Conservation (phyloP, 2,888 invertebrate genomes). For the Hoplodrina ambigua region DNA sequence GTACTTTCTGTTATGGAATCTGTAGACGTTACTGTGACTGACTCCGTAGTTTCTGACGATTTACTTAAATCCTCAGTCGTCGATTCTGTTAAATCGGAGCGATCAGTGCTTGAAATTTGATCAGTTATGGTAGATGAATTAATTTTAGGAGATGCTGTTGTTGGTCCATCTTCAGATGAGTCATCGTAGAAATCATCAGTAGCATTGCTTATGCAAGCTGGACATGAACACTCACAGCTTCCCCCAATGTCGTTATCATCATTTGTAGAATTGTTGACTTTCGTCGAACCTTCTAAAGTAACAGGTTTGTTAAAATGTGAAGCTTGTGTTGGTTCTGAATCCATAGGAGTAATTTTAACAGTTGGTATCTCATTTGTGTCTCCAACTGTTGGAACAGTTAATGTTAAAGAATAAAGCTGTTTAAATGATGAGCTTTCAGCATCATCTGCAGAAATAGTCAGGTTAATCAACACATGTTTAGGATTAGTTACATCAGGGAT, state of each 20-base stretch:
- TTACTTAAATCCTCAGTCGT: slow-evolving; percentile 49
- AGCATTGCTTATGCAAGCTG: slow-evolving; percentile 89
- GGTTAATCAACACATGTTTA: slow-evolving; percentile 94
- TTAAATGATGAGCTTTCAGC: slow-evolving; percentile 86
- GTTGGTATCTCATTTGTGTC: slow-evolving; percentile 88
- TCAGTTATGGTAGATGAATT: slow-evolving; percentile 36
- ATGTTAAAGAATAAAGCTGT: slow-evolving; percentile 94
- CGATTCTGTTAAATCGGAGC: slow-evolving; percentile 58
- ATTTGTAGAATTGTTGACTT: slow-evolving; percentile 68
- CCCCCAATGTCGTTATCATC: slow-evolving; percentile 89
- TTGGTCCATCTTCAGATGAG: slow-evolving; percentile 72
- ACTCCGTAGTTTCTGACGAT: slow-evolving; percentile 48
- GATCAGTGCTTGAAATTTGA: slow-evolving; percentile 49
- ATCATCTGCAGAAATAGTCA: slow-evolving; percentile 94
- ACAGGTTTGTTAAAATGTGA: slow-evolving; percentile 85
- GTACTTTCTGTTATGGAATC: slow-evolving; percentile 59
- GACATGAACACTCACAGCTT: slow-evolving; percentile 94
- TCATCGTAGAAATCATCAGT: slow-evolving; percentile 84
- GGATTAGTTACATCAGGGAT: slow-evolving; percentile 80
- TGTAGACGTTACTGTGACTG: slow-evolving; percentile 40
- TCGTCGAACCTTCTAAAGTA: slow-evolving; percentile 78
- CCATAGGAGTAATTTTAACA: slow-evolving; percentile 89
- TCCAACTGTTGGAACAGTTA: slow-evolving; percentile 93
- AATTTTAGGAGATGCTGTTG: slow-evolving; percentile 52
- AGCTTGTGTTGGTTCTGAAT: slow-evolving; percentile 81